Evolutionary conservation across 2,797 vertebrate species (phyloP).

Genomic region (Peromyscus aztecus): DNA sequence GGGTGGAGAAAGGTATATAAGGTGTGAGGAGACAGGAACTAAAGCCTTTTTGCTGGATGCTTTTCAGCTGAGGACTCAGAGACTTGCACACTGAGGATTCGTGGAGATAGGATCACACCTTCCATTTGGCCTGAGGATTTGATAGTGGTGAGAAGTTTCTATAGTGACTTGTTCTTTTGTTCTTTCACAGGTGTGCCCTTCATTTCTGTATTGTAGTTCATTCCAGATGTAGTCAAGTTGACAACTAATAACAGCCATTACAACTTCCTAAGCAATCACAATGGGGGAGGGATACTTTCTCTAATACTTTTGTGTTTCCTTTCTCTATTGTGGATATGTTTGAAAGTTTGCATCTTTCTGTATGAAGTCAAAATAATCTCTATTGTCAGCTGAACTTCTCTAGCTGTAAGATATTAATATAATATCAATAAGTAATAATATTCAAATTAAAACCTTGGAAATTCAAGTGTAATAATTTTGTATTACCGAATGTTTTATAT

Average conservation of each 20-base stretch:
- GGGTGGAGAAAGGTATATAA: no score
- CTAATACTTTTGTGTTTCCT: background rate
- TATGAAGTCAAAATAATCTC: background rate
- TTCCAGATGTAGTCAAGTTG: background rate
- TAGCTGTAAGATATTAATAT: background rate
- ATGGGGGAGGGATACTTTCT: no score
- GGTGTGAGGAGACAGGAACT: no score
- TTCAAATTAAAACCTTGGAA: background rate
- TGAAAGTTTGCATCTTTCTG: background rate
- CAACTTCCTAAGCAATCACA: background rate
- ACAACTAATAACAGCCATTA: background rate
- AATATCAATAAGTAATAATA: constrained; percentile 14
- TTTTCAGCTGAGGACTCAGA: no score
- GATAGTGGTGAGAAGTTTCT: no score
- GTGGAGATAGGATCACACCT: no score
- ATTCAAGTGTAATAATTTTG: background rate
- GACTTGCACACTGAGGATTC: no score
- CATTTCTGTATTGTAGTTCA: background rate
- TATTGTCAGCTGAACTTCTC: background rate
- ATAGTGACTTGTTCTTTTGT: no score
- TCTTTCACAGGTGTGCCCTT: background rate
- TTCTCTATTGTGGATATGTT: background rate
- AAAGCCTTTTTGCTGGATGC: no score
- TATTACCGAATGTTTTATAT: background rate
- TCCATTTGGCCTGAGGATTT: no score